Percentiles rank a stretch among this genome's conserved stretches.
Evolutionary conservation across 2,797 vertebrate genomes (phyloP).

Genomic region (Nannoperca obscura): DNA sequence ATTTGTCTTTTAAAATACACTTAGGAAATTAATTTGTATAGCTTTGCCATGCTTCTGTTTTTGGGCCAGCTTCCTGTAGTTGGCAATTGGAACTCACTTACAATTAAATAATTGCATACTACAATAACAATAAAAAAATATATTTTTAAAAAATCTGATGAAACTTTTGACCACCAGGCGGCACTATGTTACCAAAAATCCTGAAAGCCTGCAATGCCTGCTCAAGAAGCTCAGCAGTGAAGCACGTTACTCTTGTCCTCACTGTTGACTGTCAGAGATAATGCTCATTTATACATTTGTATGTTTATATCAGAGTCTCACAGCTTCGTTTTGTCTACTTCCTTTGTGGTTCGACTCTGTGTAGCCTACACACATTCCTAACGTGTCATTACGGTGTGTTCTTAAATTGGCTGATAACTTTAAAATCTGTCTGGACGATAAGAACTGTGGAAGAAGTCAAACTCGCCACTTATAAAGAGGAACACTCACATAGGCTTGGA

Average conservation of each 20-base stretch:
- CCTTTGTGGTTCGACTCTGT: slow-evolving; percentile 1
- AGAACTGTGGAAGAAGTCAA: slow-evolving; percentile 17
- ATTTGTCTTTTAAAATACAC: neutral
- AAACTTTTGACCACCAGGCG: slow-evolving; percentile 60
- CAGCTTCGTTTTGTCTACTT: slow-evolving; percentile 43
- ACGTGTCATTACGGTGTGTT: slow-evolving; percentile 69
- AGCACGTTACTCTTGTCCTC: neutral
- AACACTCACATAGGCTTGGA: neutral
- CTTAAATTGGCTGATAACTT: slow-evolving; percentile 66
- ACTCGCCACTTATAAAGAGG: slow-evolving; percentile 20
- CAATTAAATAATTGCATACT: neutral
- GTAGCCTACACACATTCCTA: slow-evolving; percentile 69
- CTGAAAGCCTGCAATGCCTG: neutral
- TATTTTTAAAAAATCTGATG: too few species aligned
- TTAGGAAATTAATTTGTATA: neutral
- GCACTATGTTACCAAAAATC: slow-evolving; percentile 49
- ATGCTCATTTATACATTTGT: slow-evolving; percentile 6
- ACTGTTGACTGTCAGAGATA: slow-evolving; percentile 1
- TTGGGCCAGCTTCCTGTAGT: neutral
- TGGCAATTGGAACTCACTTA: neutral
- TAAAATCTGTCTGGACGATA: slow-evolving; percentile 73
- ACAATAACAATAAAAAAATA: neutral
- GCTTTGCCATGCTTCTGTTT: neutral
- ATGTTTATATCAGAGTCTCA: slow-evolving; percentile 32
- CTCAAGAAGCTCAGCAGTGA: neutral